phyloP scores from a whole-genome alignment of 2,113 vertebrate genomes.

The Scomber colias region DNA sequence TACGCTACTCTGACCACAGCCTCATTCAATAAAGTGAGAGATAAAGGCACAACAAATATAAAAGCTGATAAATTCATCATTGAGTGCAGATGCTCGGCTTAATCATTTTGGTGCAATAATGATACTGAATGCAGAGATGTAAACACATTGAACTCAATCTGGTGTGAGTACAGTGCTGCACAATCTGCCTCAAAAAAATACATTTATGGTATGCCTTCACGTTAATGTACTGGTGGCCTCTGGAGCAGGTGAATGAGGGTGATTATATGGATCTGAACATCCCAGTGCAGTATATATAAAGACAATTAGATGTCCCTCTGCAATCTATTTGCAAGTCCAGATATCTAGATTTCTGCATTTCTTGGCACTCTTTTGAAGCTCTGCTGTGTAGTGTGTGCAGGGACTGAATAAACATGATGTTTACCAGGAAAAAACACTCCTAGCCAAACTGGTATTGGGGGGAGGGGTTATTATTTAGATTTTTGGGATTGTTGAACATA shows the following conservation, averaged over 20 bases:
- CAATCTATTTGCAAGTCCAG: background rate
- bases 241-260: constrained; percentile 21
- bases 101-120: background rate
- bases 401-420: constrained; percentile 30
- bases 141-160: constrained; percentile 1
- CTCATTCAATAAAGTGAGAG: constrained; percentile 40
- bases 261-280: background rate
- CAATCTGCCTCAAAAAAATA: constrained; percentile 7
- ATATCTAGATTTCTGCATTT: constrained; percentile 6
- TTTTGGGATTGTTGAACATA: background rate
- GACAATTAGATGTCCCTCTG: background rate
- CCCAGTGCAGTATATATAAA: background rate
- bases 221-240: background rate
- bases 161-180: constrained; percentile 10
- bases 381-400: constrained; percentile 1
- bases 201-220: constrained; percentile 25
- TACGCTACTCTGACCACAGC: constrained; percentile 22
- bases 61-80: constrained; percentile 41
- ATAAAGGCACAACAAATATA: constrained; percentile 28
- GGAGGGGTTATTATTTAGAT: background rate
- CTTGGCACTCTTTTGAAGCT: background rate
- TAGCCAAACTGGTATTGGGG: background rate
- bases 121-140: constrained; percentile 18
- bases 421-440: constrained; percentile 1
- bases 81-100: constrained; percentile 16